Percentiles rank a stretch among this genome's conserved stretches.
These are phyloP conservation scores for Habroteleia sp. DNA, from an alignment of 2,888 invertebrate genomes.

Conservation along the genomic window DNA sequence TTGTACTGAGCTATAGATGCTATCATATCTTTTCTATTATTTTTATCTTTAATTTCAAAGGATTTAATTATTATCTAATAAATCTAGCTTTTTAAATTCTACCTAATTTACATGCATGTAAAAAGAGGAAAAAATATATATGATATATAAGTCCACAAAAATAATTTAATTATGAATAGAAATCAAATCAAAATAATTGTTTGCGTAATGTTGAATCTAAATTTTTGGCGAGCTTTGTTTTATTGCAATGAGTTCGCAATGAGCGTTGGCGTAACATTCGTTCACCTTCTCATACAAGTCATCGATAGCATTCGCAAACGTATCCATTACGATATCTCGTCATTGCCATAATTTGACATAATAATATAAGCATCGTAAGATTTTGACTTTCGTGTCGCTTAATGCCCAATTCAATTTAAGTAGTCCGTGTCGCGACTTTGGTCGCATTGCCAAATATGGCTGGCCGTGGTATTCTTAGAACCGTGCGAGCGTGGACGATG, in stretches of 20 bases:
- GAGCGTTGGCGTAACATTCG: slow-evolving; percentile 25
- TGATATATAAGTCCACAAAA: too few relatives aligned
- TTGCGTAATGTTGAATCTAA: too few relatives aligned
- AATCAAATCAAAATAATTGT: too few relatives aligned
- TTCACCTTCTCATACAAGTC: slow-evolving; percentile 29
- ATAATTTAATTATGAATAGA: too few relatives aligned
- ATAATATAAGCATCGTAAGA: slow-evolving; percentile 17
- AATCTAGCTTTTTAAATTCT: too few relatives aligned
- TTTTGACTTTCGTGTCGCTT: slow-evolving; percentile 43
- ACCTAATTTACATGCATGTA: too few relatives aligned
- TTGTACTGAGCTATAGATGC: too few relatives aligned
- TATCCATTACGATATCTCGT: slow-evolving; percentile 5
- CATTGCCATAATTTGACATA: slow-evolving; percentile 29
- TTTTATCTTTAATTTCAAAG: too few relatives aligned
- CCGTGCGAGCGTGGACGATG: slow-evolving; percentile 75
- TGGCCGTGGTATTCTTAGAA: slow-evolving; percentile 80
- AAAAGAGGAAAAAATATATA: too few relatives aligned
- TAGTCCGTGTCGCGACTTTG: slow-evolving; percentile 69
- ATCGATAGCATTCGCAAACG: slow-evolving; percentile 28
- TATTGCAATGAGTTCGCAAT: slow-evolving; percentile 38
- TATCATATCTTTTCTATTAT: too few relatives aligned
- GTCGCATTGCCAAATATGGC: slow-evolving; percentile 81
- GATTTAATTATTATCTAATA: too few relatives aligned
- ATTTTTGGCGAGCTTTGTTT: too few relatives aligned
- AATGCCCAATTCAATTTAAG: slow-evolving; percentile 36